Conservation (phyloP, 37 sponge, comb jelly and placozoan genomes). For the Geodia barretti region DNA sequence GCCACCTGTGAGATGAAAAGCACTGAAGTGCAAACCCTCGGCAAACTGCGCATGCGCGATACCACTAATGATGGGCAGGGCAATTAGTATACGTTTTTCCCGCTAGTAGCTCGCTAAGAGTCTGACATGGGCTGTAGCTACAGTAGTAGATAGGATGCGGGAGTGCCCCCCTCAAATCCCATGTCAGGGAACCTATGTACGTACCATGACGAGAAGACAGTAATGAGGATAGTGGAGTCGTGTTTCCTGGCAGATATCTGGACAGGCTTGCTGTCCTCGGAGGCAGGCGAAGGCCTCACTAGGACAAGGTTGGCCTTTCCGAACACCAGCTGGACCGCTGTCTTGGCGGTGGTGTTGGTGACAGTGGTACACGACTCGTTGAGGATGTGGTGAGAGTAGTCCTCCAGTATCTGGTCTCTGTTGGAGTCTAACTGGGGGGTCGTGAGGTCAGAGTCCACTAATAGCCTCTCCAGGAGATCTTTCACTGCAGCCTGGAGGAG, state of each 20-base stretch:
- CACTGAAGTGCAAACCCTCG: no score
- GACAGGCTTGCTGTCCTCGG: conserved; percentile 38
- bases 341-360: conserved; percentile 74
- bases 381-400: conserved; percentile 56
- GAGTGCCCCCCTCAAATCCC: no score
- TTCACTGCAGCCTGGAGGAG: neutral
- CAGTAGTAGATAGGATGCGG: no score
- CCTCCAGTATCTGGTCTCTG: conserved; percentile 33
- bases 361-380: conserved; percentile 76
- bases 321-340: conserved; percentile 85
- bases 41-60: no score
- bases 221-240: conserved; percentile 41
- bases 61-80: no score
- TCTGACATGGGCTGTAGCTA: no score
- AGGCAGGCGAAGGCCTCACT: conserved; percentile 46
- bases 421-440: neutral
- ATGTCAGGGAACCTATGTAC: no score
- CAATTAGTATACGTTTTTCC: no score
- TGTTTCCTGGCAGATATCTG: conserved; percentile 13
- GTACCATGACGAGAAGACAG: conserved; percentile 61
- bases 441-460: no score
- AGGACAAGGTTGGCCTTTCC: conserved; percentile 84
- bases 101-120: no score
- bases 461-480: no score
- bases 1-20: conserved; percentile 70